Evolutionary conservation across 2,797 vertebrate species (phyloP), one percentile per base, ranked within the genome.

Genomic region (Petrocephalus schoutedeni): DNA sequence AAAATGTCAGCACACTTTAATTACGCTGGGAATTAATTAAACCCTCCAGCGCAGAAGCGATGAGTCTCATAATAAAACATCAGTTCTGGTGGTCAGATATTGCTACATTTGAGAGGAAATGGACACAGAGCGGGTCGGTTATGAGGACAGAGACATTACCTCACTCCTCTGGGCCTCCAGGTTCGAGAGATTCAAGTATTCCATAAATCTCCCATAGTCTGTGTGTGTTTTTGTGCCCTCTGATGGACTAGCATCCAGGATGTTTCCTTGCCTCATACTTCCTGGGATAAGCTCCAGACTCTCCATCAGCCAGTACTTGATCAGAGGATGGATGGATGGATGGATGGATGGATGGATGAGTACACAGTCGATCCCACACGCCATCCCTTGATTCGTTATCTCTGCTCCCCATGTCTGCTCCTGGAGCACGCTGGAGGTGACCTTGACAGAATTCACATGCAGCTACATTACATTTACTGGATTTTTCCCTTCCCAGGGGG

Each of bases 1-100:
- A 82, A 82, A 74, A 82, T 49, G 77, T 82, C 77, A 82, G 77
- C 77, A 12, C 77, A 82, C 16, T 23, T 53, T 82, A 49, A 82
- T 82, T 82, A 53, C 77, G 0, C 45, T 3, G 45, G 41, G 19
- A 82, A 49, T 23, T 41, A 82, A 82, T 49, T 82, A 53, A 82
- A 21, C n/a, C 77, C 45, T 1, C n/a, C 45, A 7, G 19, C 7
- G 16, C 41, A 49, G n/a, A n/a, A 82, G 45, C 16, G 77, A 12
- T 9, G 9, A 82, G 51, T 3, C 10, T 19, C 67, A 19, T 74
- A 41, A 19, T 19, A 19, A 74, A 19, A 7, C 14, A 19, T 41
- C 14, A 0, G 32, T 74, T 74, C 12, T 36, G 10, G 16, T 7
- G 67, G 67, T 74, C 67, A 74, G 67, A 74, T 19, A 6, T 74